Conservation (phyloP, 37 sponge, comb jelly and placozoan genomes). For the Hexactinellida sp. region DNA sequence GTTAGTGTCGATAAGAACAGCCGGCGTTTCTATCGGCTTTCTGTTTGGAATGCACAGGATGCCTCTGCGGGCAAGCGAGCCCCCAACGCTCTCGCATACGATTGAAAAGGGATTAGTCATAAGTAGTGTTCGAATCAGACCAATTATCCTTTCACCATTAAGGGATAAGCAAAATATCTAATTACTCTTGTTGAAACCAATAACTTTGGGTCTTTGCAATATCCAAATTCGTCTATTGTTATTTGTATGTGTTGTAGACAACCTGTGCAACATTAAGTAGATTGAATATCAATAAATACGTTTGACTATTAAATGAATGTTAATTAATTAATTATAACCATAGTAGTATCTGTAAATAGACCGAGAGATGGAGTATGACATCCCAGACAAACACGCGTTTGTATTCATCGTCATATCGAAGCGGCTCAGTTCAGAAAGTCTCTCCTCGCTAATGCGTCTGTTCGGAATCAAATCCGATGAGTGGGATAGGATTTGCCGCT, state of each 20-base stretch:
- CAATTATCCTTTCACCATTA: too few species aligned
- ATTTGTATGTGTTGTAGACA: too few species aligned
- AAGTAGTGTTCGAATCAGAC: too few species aligned
- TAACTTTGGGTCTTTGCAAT: too few species aligned
- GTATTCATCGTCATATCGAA: background rate
- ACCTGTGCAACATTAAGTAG: too few species aligned
- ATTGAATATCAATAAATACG: too few species aligned
- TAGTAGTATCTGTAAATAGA: too few species aligned
- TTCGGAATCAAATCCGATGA: background rate
- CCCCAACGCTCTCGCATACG: background rate
- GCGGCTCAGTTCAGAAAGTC: background rate
- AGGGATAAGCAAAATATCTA: too few species aligned
- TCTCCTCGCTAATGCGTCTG: background rate
- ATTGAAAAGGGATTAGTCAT: background rate
- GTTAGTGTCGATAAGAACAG: slow-evolving; percentile 43
- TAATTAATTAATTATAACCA: too few species aligned
- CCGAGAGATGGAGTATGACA: background rate
- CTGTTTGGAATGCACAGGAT: background rate
- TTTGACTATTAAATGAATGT: too few species aligned
- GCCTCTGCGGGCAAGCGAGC: background rate
- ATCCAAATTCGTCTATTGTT: too few species aligned
- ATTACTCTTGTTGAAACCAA: too few species aligned
- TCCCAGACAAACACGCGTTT: slow-evolving; percentile 1
- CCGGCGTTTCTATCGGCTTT: slow-evolving; percentile 46
- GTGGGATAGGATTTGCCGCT: background rate